Conservation (phyloP, 2,113 vertebrate genomes). For the Dromaius novaehollandiae region DNA sequence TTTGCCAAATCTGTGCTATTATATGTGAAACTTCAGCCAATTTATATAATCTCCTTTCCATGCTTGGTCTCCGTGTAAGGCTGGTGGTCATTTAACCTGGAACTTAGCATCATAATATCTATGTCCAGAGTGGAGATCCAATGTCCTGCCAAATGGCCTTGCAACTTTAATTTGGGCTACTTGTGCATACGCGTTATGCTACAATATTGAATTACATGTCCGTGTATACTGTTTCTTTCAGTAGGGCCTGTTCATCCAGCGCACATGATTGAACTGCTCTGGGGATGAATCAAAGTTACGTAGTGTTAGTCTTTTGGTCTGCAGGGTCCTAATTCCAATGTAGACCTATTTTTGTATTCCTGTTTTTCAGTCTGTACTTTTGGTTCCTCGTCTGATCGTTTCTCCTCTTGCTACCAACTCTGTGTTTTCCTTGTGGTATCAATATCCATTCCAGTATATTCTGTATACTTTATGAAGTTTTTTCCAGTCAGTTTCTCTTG, state of each 20-base stretch:
- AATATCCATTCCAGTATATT: accelerated
- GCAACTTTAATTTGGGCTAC: not conserved
- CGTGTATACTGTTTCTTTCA: not conserved
- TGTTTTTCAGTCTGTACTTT: not conserved
- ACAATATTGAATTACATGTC: not conserved
- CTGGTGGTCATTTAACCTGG: not conserved
- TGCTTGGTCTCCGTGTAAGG: constrained; percentile 16
- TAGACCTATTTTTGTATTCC: not conserved
- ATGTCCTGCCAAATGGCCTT: not conserved
- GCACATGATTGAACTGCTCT: not conserved
- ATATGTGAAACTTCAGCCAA: not conserved
- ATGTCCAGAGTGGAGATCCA: not conserved
- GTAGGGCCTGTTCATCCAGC: not conserved
- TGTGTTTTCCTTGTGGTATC: not conserved
- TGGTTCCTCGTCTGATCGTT: not conserved
- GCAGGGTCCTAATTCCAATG: not conserved
- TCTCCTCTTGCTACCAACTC: not conserved
- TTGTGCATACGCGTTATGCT: accelerated
- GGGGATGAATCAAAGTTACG: not conserved
- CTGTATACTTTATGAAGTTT: not conserved
- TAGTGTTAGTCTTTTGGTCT: not conserved
- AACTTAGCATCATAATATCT: not conserved
- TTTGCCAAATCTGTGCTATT: not conserved
- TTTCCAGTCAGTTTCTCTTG: not conserved
- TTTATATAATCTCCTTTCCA: not conserved